Evolutionary conservation across 1,140 invertebrate species (phyloP).

Genomic region (Xylocopa sonorina): DNA sequence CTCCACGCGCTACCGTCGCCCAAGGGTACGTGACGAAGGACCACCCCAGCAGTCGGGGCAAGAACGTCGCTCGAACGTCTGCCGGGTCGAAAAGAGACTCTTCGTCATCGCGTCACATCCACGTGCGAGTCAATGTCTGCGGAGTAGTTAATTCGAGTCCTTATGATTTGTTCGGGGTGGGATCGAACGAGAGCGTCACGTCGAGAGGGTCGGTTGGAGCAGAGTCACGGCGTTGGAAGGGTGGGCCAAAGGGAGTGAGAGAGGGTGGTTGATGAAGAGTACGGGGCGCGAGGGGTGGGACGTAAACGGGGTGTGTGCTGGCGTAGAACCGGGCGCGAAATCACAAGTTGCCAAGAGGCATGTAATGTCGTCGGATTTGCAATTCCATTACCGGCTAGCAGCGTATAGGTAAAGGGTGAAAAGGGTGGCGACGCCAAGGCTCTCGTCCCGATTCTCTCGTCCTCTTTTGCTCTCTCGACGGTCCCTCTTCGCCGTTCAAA

Average conservation of each 20-base stretch:
- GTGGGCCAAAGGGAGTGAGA: background rate
- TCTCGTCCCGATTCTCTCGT: constrained; percentile 59
- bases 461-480: background rate
- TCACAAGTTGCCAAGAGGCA: constrained; percentile 80
- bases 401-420: constrained; percentile 67
- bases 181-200: constrained; percentile 25
- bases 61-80: background rate
- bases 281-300: background rate
- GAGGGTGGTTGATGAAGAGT: background rate
- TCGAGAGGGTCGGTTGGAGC: background rate
- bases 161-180: constrained; percentile 32
- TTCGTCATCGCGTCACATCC: constrained; percentile 17
- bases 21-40: constrained; percentile 45
- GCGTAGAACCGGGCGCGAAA: constrained; percentile 75
- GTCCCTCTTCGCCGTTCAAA: constrained; percentile 30
- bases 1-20: constrained; percentile 13
- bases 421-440: constrained; percentile 61
- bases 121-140: background rate
- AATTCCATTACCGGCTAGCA: constrained; percentile 78
- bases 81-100: background rate
- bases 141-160: constrained; percentile 55
- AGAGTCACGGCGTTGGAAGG: background rate
- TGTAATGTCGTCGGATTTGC: constrained; percentile 81
- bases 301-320: constrained; percentile 58
- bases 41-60: too few species aligned